These are phyloP conservation scores for Magallana angulata DNA, from an alignment of 1,140 invertebrate genomes.

Conservation along the genomic window DNA sequence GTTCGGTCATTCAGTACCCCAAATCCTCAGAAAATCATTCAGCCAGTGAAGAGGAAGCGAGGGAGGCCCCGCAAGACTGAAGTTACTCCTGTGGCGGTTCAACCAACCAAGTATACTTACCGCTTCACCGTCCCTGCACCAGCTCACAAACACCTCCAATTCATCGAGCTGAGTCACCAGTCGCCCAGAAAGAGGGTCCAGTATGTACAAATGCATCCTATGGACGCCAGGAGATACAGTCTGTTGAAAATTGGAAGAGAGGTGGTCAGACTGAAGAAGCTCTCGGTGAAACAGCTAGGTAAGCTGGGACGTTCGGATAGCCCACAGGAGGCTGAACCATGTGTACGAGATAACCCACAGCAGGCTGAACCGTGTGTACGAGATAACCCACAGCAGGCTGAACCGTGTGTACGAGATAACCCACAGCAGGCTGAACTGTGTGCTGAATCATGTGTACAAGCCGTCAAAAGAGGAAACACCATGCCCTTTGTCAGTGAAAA, in stretches of 20 bases:
- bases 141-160: constrained; percentile 72
- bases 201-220: constrained; percentile 75
- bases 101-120: constrained; percentile 65
- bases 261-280: constrained; percentile 66
- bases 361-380: too few species aligned
- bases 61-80: constrained; percentile 35
- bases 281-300: constrained; percentile 61
- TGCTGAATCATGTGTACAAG: background rate
- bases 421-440: too few species aligned
- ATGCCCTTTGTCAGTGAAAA: background rate
- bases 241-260: constrained; percentile 75
- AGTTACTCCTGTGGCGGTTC: background rate
- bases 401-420: too few species aligned
- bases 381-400: too few species aligned
- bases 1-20: constrained; percentile 32
- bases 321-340: too few species aligned
- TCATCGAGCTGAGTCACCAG: constrained; percentile 49
- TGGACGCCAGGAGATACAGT: constrained; percentile 75
- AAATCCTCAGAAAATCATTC: background rate
- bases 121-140: constrained; percentile 74
- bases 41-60: constrained; percentile 17
- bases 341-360: too few species aligned
- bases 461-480: background rate
- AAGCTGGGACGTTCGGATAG: constrained; percentile 2
- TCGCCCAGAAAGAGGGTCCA: constrained; percentile 55